Evolutionary conservation across 2,113 vertebrate species (phyloP).

Genomic region (Xiphophorus hellerii): DNA sequence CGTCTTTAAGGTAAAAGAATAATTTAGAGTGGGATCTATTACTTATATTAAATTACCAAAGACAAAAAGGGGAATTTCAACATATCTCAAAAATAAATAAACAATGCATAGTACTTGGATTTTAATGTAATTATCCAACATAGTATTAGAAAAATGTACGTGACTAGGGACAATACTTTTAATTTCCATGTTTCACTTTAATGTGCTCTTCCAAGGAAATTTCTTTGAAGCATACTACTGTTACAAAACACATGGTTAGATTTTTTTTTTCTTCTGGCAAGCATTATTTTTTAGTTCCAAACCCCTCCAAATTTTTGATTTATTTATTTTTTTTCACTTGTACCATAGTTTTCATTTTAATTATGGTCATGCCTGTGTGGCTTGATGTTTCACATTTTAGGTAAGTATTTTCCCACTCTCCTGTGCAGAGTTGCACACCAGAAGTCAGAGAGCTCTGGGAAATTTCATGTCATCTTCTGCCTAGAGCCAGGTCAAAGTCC

Average conservation of each 20-base stretch:
- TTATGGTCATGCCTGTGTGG: background rate
- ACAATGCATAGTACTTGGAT: too few species aligned
- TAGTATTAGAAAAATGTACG: too few species aligned
- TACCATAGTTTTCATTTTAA: background rate
- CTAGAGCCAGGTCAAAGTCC: constrained; percentile 36
- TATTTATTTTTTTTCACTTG: background rate
- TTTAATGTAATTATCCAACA: too few species aligned
- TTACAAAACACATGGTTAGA: background rate
- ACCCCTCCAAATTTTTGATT: background rate
- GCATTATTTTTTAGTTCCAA: background rate
- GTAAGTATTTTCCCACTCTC: constrained; percentile 32
- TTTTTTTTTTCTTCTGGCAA: background rate
- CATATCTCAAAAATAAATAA: too few species aligned
- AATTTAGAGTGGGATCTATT: background rate
- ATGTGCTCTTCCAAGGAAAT: too few species aligned
- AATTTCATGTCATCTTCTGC: constrained; percentile 54
- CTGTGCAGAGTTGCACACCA: constrained; percentile 43
- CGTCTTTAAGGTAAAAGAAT: background rate
- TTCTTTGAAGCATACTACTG: too few species aligned
- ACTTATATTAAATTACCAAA: too few species aligned
- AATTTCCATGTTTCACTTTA: too few species aligned
- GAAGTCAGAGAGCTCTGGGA: constrained; percentile 51
- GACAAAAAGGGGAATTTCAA: too few species aligned
- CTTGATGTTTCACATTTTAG: constrained; percentile 26
- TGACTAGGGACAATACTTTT: too few species aligned